Conservation (phyloP, 2,888 invertebrate genomes). For the Drosophila barbarae region DNA sequence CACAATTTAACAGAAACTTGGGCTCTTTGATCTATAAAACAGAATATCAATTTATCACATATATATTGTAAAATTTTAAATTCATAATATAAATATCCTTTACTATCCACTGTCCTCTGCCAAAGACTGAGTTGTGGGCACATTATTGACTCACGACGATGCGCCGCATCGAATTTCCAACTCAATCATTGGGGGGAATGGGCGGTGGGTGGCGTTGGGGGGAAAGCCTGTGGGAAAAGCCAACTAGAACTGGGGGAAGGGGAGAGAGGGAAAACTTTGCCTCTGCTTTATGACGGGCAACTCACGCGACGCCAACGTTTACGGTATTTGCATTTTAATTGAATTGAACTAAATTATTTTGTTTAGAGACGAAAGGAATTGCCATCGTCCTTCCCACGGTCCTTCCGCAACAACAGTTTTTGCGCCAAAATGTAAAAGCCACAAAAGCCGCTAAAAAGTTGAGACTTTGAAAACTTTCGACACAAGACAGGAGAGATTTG, state of each 20-base stretch:
- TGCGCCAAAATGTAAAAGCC: constrained; percentile 30
- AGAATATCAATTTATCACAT: background rate
- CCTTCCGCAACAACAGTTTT: constrained; percentile 20
- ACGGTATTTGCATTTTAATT: constrained; percentile 72
- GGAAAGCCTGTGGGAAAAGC: constrained; percentile 3
- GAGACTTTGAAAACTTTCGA: constrained; percentile 23
- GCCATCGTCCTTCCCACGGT: constrained; percentile 1
- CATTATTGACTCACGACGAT: constrained; percentile 49
- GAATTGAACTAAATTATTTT: constrained; percentile 71
- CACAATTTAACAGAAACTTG: no score
- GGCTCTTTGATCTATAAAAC: background rate
- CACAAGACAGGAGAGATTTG: constrained; percentile 9
- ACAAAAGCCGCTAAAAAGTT: constrained; percentile 37
- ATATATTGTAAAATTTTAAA: no score
- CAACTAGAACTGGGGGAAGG: background rate
- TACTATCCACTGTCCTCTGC: background rate
- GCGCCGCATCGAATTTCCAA: constrained; percentile 60
- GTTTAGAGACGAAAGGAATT: constrained; percentile 41
- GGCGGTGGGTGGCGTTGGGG: background rate
- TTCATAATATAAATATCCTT: background rate
- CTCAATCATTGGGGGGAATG: constrained; percentile 57
- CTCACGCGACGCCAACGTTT: constrained; percentile 29
- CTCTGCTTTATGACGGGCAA: constrained; percentile 29
- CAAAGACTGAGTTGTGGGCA: constrained; percentile 22
- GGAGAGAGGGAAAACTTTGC: constrained; percentile 8